Base-by-base conservation (phyloP, 2,797 vertebrate species). In the Lophotriccus pileatus region DNA sequence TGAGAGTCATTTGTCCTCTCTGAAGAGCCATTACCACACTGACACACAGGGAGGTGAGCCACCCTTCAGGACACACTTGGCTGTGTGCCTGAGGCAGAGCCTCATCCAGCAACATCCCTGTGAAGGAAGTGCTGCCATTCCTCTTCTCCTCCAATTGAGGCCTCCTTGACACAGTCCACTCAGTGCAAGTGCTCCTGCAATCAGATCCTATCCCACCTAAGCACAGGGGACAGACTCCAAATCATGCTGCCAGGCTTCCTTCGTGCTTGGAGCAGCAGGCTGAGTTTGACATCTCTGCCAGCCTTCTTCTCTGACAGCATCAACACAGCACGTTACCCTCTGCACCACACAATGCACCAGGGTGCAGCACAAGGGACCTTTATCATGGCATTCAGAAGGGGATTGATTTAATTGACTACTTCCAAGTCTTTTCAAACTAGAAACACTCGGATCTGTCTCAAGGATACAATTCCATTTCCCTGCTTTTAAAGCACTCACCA, bases 21-120 rank as follows among this genome's bases (percentile, higher is more conserved):
- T 41, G 41, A 37, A 28, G 6, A 34, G 25, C 25, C 4, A 1
- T 59, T 15, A 4, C 30, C 9, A 9, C 14, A 6, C 2, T 1
- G 2, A 16, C 6, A 3, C 41, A 41, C 43, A 23, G 30, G 14
- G 30, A 32, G 14, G 4, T 0, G 4, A 69, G 37, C 10, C 36
- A 2, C 15, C 14, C 37, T 27, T 19, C 12, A 24, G 1, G 1
- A 12, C 34, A 56, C 7, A 1, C 44, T 8, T 10, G 15, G 30
- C 46, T 25, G 18, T 1, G 2, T 9, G n/a, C 25, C 47, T 53
- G 43, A 43, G 83, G 23, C 36, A 39, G 19, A 83, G 83, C 17
- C 22, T 3, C 0, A 0, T 2, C 8, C 43, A 9, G 37, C 4
- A 41, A 32, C 1, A 1, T 12, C 15, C 23, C 7, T 7, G 0